Percentiles rank a stretch among this genome's conserved stretches.
phyloP scores from a whole-genome alignment of 2,888 invertebrate genomes.

The Drosophila paranaensis region DNA sequence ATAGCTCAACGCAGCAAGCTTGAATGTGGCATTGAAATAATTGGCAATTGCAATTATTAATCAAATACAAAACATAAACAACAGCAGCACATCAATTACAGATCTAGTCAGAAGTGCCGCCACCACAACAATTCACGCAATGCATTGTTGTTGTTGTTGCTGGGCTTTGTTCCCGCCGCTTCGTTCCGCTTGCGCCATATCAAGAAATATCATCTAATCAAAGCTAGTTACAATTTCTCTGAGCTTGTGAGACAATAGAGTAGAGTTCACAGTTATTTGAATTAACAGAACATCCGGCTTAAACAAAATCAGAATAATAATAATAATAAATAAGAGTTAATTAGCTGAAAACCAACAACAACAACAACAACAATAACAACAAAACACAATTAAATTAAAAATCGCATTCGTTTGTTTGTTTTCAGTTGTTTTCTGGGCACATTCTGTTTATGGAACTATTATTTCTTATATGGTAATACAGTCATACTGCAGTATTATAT shows the following conservation, averaged over 20 bases:
- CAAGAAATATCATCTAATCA: constrained; percentile 43
- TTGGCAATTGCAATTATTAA: constrained; percentile 26
- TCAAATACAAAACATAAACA: constrained; percentile 18
- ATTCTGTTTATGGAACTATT: constrained; percentile 37
- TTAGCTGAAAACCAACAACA: not conserved
- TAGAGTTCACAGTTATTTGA: constrained; percentile 4
- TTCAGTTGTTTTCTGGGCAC: constrained; percentile 7
- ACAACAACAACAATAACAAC: not conserved
- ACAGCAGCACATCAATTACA: constrained; percentile 48
- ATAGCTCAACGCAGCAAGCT: constrained; percentile 12
- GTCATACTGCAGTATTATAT: not conserved
- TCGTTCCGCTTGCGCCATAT: constrained; percentile 27
- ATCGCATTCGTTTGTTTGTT: constrained; percentile 8
- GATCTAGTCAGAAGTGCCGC: constrained; percentile 18
- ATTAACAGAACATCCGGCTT: constrained; percentile 34
- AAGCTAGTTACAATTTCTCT: constrained; percentile 39
- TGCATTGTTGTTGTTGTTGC: not conserved
- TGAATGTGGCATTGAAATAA: constrained; percentile 30
- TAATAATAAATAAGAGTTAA: constrained; percentile 14
- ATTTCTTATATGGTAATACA: constrained; percentile 42
- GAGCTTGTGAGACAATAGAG: constrained; percentile 34
- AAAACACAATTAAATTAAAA: not conserved
- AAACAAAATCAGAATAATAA: constrained; percentile 10
- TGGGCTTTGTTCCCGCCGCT: constrained; percentile 28
- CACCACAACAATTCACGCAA: constrained; percentile 22